Conservation (phyloP, 2,888 invertebrate species). For the Netelia melanura region DNA sequence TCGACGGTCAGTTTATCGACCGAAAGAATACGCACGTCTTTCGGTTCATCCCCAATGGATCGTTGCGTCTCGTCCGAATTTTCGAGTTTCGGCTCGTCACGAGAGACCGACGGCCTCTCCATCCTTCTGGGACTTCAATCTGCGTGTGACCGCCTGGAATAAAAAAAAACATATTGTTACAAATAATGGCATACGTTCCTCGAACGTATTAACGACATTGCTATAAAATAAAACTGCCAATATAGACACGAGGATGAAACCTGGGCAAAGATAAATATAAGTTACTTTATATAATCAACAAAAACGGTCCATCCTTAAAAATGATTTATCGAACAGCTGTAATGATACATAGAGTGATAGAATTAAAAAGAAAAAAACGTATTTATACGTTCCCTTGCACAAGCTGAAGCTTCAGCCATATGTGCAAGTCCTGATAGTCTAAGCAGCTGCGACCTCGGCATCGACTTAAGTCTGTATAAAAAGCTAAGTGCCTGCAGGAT, state of each 20-base stretch:
- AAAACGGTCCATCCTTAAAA: constrained; percentile 13
- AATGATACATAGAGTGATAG: too few species aligned
- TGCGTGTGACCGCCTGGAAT: constrained; percentile 67
- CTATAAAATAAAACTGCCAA: too few species aligned
- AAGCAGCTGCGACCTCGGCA: constrained; percentile 38
- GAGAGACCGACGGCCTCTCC: constrained; percentile 63
- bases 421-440: background rate
- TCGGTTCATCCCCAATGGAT: constrained; percentile 33
- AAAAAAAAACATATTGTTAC: constrained; percentile 2
- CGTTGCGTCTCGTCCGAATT: constrained; percentile 7
- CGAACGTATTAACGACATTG: background rate
- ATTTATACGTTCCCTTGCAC: background rate
- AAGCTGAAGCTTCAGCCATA: background rate
- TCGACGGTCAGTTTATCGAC: constrained; percentile 77
- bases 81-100: constrained; percentile 47
- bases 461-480: constrained; percentile 3
- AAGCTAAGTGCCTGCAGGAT: constrained; percentile 2
- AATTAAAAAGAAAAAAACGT: background rate
- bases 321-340: background rate
- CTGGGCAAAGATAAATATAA: too few species aligned
- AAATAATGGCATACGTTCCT: too few species aligned
- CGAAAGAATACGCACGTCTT: constrained; percentile 72
- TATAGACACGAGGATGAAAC: too few species aligned
- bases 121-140: constrained; percentile 57
- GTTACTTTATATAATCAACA: background rate